A percentile compares a stretch with the other conserved stretches of the same genome.
These are phyloP conservation scores for Caenorhabditis tropicalis DNA, from an alignment of 1,140 invertebrate species.

Conservation along the genomic window DNA sequence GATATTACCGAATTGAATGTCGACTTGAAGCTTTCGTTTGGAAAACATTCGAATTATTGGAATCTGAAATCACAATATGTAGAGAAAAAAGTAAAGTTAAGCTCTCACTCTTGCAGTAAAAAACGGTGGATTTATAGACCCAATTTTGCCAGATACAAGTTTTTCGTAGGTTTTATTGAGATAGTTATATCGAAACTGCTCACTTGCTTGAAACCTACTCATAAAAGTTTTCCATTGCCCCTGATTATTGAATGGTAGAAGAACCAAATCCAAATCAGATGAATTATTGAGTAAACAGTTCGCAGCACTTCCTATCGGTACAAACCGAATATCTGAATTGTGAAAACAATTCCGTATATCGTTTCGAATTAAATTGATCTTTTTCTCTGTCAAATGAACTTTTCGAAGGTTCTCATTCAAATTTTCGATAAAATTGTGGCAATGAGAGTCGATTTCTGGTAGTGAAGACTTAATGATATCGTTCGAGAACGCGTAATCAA, in stretches of 20 bases:
- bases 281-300: neutral
- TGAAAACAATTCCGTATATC: neutral
- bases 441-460: neutral
- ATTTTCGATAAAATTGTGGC: slow-evolving; percentile 1
- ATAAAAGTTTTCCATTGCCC: neutral
- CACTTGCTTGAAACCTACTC: neutral
- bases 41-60: neutral
- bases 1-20: slow-evolving; percentile 29
- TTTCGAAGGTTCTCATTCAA: neutral
- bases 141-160: neutral
- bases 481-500: neutral
- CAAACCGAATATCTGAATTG: neutral
- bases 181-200: neutral
- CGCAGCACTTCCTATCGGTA: neutral
- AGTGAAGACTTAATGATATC: neutral
- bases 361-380: neutral
- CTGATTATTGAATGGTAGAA: neutral
- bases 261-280: neutral
- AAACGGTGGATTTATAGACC: neutral
- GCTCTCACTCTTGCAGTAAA: neutral
- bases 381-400: neutral
- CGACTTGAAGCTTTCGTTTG: neutral
- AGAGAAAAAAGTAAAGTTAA: too few species aligned
- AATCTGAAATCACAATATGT: neutral
- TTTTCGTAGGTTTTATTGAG: neutral